Evolutionary conservation across 2,797 vertebrate genomes (phyloP), one percentile per base, ranked within the genome.

Genomic region (Anableps anableps): DNA sequence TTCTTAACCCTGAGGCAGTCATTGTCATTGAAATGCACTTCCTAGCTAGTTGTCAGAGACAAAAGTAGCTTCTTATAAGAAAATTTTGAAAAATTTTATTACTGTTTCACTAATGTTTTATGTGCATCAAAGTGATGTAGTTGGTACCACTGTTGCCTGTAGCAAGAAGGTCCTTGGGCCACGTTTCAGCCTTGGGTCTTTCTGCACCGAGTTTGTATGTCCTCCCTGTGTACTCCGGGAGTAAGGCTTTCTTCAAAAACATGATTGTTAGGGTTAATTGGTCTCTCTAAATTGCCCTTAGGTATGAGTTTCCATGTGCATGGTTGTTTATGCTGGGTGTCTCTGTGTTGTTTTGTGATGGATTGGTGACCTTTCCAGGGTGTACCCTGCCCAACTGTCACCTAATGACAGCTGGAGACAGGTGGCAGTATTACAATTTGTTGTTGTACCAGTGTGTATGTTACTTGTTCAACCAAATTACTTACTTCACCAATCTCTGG

Each of bases 401-500:
- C 53, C 29, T 29, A 62, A 29, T 62, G 6, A 62, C 58, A 0
- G 14, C 13, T 29, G 31, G 58, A 7, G 14, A 7, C 16, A 62
- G 29, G 14, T 5, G 0, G 13, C 58, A 62, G 29, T 66, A 1
- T 38, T 3, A 38, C 34, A 21, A 36, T 66, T 10, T 48, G 34
- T 79, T 76, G 5, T 29, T 41, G 26, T 4, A 70, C 5, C 10
- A n/a, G 38, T n/a, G 38, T 26, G 26, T 19, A 0, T 72, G 17
- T 31, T 60, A 60, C n/a, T 16, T 60, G 55, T 16, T 29, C 4
- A 58, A n/a, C 1, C 26, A 29, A 45, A 45, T 6, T 19, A 94
- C 94, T 95, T 91, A 95, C 94, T 60, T 85, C 90, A 71, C 80
- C 87, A 29, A 81, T 76, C 71, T 89, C 90, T 73, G 92, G 53